phyloP scores from a whole-genome alignment of 2,888 invertebrate species.

The Rhaphigaster nebulosa region DNA sequence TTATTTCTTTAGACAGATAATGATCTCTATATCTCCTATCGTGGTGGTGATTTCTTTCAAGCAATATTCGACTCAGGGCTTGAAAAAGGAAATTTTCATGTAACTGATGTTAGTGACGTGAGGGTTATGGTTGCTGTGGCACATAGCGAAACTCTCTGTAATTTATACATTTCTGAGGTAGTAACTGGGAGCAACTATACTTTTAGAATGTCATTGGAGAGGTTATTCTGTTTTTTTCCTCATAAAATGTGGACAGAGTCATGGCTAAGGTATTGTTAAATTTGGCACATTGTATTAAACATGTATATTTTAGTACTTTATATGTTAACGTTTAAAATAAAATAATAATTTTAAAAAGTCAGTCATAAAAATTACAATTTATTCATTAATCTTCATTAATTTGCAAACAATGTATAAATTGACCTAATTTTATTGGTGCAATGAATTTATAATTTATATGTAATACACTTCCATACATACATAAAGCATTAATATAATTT shows the following conservation, averaged over 20 bases:
- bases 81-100: conserved; percentile 79
- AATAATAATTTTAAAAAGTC: background rate
- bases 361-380: background rate
- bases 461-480: too few species aligned
- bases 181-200: conserved; percentile 72
- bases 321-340: background rate
- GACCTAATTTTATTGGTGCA: background rate
- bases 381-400: background rate
- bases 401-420: background rate
- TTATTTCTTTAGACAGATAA: conserved; percentile 69
- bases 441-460: background rate
- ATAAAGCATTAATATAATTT: conserved; percentile 3
- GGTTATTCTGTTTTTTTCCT: conserved; percentile 87
- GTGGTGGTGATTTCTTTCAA: conserved; percentile 77
- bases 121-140: conserved; percentile 86
- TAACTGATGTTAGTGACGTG: conserved; percentile 79
- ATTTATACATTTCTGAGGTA: conserved; percentile 86
- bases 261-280: conserved; percentile 78
- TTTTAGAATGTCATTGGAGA: conserved; percentile 84
- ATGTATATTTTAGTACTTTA: background rate
- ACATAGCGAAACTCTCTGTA: conserved; percentile 79
- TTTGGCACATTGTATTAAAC: background rate
- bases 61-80: conserved; percentile 83
- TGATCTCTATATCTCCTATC: conserved; percentile 83
- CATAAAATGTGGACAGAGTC: conserved; percentile 84